phyloP scores from a whole-genome alignment of 2,888 invertebrate genomes.

The Chaetogeoica ovagalla region DNA sequence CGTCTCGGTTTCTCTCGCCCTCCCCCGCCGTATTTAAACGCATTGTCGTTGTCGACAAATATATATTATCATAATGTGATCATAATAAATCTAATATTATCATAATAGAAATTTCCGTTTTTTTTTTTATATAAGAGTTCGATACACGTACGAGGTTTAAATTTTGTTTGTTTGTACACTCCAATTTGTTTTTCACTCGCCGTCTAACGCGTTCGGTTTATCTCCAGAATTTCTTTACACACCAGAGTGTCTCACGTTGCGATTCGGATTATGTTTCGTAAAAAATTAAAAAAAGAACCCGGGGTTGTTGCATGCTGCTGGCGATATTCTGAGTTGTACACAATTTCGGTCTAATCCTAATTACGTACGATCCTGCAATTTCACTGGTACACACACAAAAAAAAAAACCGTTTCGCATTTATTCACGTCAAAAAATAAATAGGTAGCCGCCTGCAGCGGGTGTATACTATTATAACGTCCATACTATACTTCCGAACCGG shows the following conservation, averaged over 20 bases:
- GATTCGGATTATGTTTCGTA: constrained; percentile 19
- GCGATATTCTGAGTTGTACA: not conserved
- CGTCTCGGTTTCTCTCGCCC: too few species aligned
- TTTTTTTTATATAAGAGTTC: too few species aligned
- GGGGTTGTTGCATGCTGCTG: not conserved
- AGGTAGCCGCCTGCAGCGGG: constrained; percentile 15
- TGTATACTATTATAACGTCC: not conserved
- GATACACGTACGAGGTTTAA: too few species aligned
- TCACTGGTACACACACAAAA: too few species aligned
- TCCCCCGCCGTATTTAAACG: too few species aligned
- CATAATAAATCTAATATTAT: too few species aligned
- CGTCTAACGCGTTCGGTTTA: not conserved
- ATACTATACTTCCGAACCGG: too few species aligned
- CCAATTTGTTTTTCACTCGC: not conserved
- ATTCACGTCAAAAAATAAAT: constrained; percentile 26
- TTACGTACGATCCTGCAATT: constrained; percentile 14
- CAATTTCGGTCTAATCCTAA: constrained; percentile 14
- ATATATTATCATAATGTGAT: too few species aligned
- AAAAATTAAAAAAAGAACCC: not conserved
- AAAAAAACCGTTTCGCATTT: constrained; percentile 22
- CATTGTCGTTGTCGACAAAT: too few species aligned
- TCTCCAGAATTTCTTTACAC: not conserved
- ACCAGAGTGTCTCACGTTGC: not conserved
- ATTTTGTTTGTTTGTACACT: not conserved
- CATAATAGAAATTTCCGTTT: too few species aligned